Conservation (phyloP, 2,113 vertebrate species). For the Hyperoodon ampullatus region DNA sequence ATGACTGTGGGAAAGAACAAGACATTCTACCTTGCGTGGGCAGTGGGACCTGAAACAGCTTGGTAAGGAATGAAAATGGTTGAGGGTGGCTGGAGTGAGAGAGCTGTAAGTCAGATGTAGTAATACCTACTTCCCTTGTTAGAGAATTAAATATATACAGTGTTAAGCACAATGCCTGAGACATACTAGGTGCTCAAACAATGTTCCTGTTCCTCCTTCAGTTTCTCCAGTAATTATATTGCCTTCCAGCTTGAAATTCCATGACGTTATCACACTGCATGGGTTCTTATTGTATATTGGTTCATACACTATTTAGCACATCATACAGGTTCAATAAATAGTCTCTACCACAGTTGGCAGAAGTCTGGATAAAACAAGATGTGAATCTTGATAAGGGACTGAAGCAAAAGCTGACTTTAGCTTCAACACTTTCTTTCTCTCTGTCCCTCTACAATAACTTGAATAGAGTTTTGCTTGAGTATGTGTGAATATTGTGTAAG, state of each 20-base stretch:
- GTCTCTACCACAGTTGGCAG: background rate
- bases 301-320: background rate
- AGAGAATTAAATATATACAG: background rate
- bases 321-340: background rate
- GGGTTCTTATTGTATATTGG: background rate
- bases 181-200: background rate
- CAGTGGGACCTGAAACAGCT: background rate
- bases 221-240: background rate
- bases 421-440: background rate
- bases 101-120: background rate
- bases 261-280: background rate
- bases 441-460: background rate
- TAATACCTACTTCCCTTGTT: background rate
- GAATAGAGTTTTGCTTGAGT: background rate
- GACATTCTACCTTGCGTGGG: background rate
- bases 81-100: background rate
- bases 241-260: background rate
- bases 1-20: background rate
- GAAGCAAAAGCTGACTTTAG: background rate
- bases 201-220: background rate
- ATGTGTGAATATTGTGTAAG: background rate
- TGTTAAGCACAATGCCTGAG: background rate
- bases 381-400: background rate
- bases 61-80: slow-evolving; percentile 19
- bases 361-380: background rate